These are phyloP conservation scores for Caranx ignobilis DNA, from an alignment of 2,113 vertebrate genomes.

Conservation along the genomic window DNA sequence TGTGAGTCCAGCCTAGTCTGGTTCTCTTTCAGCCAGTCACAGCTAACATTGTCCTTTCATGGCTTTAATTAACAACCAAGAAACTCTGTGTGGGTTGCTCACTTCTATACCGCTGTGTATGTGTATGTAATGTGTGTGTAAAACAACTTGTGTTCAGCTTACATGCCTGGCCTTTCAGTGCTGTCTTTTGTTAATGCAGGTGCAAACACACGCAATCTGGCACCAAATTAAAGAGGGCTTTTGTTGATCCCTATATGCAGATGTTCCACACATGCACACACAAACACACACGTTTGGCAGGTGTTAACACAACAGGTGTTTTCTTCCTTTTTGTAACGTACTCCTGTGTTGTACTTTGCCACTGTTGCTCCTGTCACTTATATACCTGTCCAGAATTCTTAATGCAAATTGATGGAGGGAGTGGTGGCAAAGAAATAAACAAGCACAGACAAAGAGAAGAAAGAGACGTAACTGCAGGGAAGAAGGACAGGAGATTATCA, in stretches of 20 bases:
- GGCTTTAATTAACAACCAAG: conserved; percentile 61
- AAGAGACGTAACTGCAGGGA: conserved; percentile 25
- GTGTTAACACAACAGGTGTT: neutral
- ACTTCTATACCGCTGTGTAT: neutral
- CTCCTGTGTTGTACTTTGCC: conserved; percentile 14
- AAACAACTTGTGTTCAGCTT: neutral
- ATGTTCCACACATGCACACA: neutral
- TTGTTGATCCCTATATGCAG: neutral
- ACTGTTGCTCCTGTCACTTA: neutral
- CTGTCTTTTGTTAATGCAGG: conserved; percentile 38
- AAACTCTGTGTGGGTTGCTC: conserved; percentile 1
- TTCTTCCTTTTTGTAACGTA: neutral
- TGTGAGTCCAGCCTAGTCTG: conserved; percentile 49
- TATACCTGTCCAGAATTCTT: neutral
- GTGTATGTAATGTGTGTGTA: neutral
- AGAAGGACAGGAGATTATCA: conserved; percentile 21
- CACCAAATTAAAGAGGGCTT: conserved; percentile 39
- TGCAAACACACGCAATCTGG: conserved; percentile 25
- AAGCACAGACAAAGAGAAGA: neutral
- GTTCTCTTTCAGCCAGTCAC: conserved; percentile 51
- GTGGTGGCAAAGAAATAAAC: neutral
- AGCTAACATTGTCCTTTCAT: conserved; percentile 52
- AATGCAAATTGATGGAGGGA: conserved; percentile 4
- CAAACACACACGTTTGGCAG: conserved; percentile 7
- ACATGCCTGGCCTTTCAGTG: neutral